Evolutionary conservation across 2,888 invertebrate species (phyloP).

Genomic region (Caenorhabditis uteleia): DNA sequence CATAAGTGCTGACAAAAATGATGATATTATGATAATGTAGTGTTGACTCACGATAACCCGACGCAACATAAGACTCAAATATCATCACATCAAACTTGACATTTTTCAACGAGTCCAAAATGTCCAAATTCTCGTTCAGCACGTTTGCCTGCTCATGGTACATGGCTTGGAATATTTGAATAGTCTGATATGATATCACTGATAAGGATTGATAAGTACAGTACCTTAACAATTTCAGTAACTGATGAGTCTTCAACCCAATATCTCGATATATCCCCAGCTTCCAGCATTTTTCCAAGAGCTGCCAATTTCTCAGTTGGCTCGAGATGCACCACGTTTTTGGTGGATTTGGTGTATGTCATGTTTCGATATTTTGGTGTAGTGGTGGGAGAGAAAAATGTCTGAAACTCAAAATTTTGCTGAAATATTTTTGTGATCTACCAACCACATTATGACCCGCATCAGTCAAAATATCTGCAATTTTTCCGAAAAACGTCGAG

Average conservation of each 20-base stretch:
- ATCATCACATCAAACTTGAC: conserved; percentile 19
- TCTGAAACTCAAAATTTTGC: conserved; percentile 10
- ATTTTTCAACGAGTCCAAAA: conserved; percentile 14
- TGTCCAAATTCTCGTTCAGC: background rate
- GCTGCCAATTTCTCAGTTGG: too few relatives aligned
- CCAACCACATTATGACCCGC: conserved; percentile 43
- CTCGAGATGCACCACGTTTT: conserved; percentile 20
- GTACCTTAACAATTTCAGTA: conserved; percentile 15
- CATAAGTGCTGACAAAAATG: background rate
- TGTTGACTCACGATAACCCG: background rate
- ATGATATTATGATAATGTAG: background rate
- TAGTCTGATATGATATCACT: too few relatives aligned
- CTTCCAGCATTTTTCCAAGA: background rate
- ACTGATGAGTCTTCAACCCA: conserved; percentile 18
- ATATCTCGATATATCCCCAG: conserved; percentile 11
- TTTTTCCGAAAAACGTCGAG: conserved; percentile 16
- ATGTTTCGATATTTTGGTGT: conserved; percentile 6
- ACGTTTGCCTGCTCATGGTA: background rate
- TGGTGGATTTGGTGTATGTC: conserved; percentile 15
- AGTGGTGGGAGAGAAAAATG: conserved; percentile 7
- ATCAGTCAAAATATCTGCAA: conserved; percentile 31
- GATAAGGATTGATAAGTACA: too few relatives aligned
- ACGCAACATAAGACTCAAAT: conserved; percentile 7
- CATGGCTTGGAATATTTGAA: conserved; percentile 4
- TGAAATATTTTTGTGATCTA: background rate